phyloP scores from a whole-genome alignment of 2,797 vertebrate species.

The Glyptemys insculpta region DNA sequence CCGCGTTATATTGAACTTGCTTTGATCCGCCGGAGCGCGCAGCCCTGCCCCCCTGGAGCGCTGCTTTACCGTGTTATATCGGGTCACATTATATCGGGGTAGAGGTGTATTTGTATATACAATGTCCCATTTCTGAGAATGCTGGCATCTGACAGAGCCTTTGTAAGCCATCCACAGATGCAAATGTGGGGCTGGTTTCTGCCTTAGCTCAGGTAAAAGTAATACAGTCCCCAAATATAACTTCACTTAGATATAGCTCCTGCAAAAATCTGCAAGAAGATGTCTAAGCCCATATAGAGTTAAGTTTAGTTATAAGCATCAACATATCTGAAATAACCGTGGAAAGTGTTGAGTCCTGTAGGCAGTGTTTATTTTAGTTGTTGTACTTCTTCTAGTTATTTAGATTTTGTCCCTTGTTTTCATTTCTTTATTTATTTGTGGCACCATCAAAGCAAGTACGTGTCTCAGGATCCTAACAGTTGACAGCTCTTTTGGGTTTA shows the following conservation, averaged over 20 bases:
- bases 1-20: no score
- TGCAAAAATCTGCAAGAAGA: conserved; percentile 2
- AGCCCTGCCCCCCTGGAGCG: no score
- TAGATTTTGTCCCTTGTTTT: conserved; percentile 41
- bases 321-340: neutral
- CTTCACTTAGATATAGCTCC: neutral
- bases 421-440: conserved; percentile 45
- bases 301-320: conserved; percentile 52
- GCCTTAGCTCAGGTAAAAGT: neutral
- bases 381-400: conserved; percentile 64
- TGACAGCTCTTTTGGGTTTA: conserved; percentile 52
- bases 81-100: no score
- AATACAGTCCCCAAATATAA: neutral
- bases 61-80: no score
- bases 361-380: conserved; percentile 54
- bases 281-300: conserved; percentile 44
- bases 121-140: neutral
- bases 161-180: no score
- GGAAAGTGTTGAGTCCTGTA: conserved; percentile 38
- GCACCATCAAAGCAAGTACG: conserved; percentile 48
- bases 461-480: conserved; percentile 20
- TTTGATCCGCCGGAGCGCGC: no score
- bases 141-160: neutral
- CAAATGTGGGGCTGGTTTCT: neutral
- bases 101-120: neutral